These are phyloP conservation scores for Sebastes cheni DNA, from an alignment of 2,797 vertebrate species.

Conservation along the genomic window DNA sequence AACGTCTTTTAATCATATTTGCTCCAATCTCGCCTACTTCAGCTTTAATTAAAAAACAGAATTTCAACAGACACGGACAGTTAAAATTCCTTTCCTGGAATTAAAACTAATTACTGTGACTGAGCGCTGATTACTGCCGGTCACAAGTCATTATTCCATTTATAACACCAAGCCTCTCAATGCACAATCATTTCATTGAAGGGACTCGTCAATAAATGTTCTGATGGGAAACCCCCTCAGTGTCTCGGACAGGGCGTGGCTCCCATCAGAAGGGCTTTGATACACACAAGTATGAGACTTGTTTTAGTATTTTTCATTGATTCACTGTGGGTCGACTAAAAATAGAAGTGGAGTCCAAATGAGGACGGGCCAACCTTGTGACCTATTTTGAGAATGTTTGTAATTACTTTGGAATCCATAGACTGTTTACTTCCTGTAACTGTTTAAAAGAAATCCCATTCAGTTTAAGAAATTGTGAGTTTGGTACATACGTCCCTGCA, in stretches of 20 bases:
- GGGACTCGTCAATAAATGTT: constrained; percentile 70
- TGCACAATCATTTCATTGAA: constrained; percentile 80
- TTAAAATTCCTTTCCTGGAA: constrained; percentile 64
- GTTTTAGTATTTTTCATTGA: neutral
- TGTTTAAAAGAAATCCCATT: neutral
- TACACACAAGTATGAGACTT: constrained; percentile 46
- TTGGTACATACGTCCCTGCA: neutral
- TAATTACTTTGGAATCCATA: neutral
- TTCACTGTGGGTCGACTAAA: neutral
- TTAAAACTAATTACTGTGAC: constrained; percentile 37
- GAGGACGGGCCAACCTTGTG: neutral
- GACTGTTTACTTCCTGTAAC: neutral
- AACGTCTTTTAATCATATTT: too few relatives aligned
- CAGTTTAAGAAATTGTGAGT: neutral
- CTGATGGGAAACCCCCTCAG: constrained; percentile 64
- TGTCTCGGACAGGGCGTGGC: constrained; percentile 41
- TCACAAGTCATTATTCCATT: constrained; percentile 60
- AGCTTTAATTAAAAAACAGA: too few relatives aligned
- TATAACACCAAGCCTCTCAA: constrained; percentile 69
- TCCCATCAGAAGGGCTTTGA: constrained; percentile 68
- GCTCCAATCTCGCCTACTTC: neutral
- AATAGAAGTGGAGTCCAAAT: neutral
- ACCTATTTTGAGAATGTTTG: neutral
- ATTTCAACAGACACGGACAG: neutral
- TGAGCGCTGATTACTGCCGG: constrained; percentile 21